Evolutionary conservation across 2,113 vertebrate species (phyloP).

Genomic region (Nipponia nippon): DNA sequence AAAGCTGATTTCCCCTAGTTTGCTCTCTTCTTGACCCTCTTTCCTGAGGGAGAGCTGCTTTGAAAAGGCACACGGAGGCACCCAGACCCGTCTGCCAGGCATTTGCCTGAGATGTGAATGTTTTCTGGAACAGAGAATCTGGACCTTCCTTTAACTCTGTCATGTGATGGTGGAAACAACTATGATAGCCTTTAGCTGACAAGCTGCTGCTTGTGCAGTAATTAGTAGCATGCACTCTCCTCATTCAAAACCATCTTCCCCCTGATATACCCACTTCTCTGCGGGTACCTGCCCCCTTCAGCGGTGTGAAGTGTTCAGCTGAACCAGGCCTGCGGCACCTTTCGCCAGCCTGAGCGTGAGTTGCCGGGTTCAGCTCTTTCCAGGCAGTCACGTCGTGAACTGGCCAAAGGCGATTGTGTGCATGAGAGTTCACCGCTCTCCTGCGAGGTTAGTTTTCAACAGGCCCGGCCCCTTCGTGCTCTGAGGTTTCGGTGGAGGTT

Average conservation of each 20-base stretch:
- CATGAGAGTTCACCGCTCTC: rapidly evolving
- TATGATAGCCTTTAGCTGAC: neutral
- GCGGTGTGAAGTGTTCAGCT: neutral
- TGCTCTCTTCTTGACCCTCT: neutral
- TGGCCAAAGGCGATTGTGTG: neutral
- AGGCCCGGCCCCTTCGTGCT: neutral
- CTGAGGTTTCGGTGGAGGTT: neutral
- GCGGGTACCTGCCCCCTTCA: neutral
- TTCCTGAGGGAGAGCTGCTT: neutral
- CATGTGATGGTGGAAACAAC: neutral
- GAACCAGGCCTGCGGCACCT: neutral
- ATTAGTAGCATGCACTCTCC: neutral
- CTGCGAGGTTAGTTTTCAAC: neutral
- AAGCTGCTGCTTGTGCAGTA: neutral
- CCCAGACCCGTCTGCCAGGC: neutral
- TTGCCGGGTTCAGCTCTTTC: rapidly evolving
- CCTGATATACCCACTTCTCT: rapidly evolving
- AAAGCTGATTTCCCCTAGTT: neutral
- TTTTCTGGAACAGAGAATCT: neutral
- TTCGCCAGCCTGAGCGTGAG: neutral
- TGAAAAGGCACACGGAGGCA: neutral
- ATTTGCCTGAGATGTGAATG: neutral
- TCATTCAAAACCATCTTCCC: neutral
- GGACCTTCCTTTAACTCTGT: neutral
- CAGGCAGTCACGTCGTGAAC: neutral